Base-by-base conservation (phyloP, 2,113 vertebrate genomes). In the Morone chrysops region DNA sequence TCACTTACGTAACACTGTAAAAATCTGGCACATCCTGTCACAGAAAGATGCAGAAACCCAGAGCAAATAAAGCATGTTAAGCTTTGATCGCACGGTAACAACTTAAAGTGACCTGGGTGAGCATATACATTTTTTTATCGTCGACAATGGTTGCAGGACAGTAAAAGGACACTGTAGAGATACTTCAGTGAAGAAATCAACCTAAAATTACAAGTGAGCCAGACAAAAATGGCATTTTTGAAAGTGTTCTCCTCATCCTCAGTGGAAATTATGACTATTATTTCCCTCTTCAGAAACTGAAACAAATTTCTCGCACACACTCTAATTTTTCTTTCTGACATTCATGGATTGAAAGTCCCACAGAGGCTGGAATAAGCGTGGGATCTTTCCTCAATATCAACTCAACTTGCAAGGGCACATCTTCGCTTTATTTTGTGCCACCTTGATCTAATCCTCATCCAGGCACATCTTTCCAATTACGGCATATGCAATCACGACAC, bases 281-380 rank as follows among this genome's bases (percentile, higher is more conserved):
- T 47, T 81, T 82, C 38, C 5, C 36, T 17, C 11, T 31, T 60
- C 36, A 66, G 47, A 40, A 67, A 67, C 14, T 70, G n/a, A 61
- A 81, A 70, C 17, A 50, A 63, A 69, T 69, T 16, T 70, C 70
- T 45, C 41, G n/a, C 68, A 60, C 68, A 60, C 45, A 31, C 36
- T 25, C 62, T 60, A 50, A 22, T 18, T 81, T 36, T 59, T 59
- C 77, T 78, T 67, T 38, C 47, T 51, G 76, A 72, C n/a, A 60
- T 53, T 61, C 48, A 72, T 65, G 51, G n/a, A 61, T 54, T 60
- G 56, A 71, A 53, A 66, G 31, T 36, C 50, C 2, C 14, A n/a
- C 38, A 36, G 31, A 31, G 13, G 22, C 56, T 45, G 54, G 20
- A 48, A 61, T 43, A 17, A 53, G 12, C 1, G 5, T 4, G 12